Conservation (phyloP, 2,797 vertebrate species). For the Oryzias sinensis region DNA sequence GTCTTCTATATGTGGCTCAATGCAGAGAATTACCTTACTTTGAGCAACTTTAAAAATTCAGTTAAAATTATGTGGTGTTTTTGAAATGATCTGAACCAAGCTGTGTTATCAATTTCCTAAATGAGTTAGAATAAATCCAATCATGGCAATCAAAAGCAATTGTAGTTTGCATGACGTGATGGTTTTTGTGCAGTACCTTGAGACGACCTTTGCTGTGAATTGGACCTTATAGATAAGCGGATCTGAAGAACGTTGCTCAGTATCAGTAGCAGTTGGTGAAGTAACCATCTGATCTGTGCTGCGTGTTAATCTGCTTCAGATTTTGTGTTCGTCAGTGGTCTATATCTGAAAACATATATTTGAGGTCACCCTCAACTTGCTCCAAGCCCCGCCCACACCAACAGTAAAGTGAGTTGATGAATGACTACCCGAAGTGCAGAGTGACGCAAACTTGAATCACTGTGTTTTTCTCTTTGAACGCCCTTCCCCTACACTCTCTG, state of each 20-base stretch:
- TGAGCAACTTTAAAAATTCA: no score
- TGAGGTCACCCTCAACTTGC: conserved; percentile 47
- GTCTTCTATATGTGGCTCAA: no score
- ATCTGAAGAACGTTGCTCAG: not conserved
- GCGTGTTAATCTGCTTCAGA: conserved; percentile 18
- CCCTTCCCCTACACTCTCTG: conserved; percentile 45
- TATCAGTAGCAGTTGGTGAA: not conserved
- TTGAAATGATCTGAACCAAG: no score
- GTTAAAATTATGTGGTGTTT: no score
- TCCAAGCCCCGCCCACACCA: conserved; percentile 26
- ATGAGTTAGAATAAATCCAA: no score
- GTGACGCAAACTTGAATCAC: conserved; percentile 55
- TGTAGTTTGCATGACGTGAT: no score
- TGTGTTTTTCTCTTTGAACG: conserved; percentile 32
- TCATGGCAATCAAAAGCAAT: no score
- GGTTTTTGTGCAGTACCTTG: no score
- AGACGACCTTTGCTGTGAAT: no score
- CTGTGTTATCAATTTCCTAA: no score
- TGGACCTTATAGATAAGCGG: no score
- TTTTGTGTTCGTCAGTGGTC: conserved; percentile 12
- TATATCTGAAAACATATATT: conserved; percentile 45
- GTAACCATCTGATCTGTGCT: not conserved
- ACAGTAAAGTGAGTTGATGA: conserved; percentile 54
- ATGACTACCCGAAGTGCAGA: conserved; percentile 46
- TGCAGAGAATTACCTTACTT: no score